A percentile compares a stretch with the other conserved stretches of the same genome.
Conservation (phyloP, 64 coral and sea anemone species). For the Stylophora pistillata region DNA sequence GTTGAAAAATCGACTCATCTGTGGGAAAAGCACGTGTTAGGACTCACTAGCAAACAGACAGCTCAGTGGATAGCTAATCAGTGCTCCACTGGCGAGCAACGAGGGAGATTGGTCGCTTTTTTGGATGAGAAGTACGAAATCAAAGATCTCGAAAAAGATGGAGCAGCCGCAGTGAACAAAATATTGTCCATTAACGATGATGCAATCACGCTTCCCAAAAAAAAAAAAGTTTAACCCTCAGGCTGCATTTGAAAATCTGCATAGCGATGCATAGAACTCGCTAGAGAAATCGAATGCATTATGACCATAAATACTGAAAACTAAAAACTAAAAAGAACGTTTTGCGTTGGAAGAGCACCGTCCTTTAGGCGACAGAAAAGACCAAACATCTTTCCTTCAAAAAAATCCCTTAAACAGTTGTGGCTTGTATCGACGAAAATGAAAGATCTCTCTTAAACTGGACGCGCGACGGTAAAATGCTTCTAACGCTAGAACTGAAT, state of each 20-base stretch:
- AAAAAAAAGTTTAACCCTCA: not conserved
- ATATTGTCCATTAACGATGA: constrained; percentile 77
- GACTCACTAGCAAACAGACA: constrained; percentile 74
- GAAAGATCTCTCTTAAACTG: too few relatives aligned
- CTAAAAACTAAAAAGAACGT: not conserved
- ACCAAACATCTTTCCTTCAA: too few relatives aligned
- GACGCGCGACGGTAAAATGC: too few relatives aligned
- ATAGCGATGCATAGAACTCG: not conserved
- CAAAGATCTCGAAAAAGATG: constrained; percentile 15
- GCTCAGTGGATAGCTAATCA: constrained; percentile 89
- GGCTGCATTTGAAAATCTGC: not conserved
- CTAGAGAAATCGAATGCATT: too few relatives aligned
- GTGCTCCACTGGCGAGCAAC: constrained; percentile 61
- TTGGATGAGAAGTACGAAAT: constrained; percentile 64
- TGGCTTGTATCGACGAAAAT: too few relatives aligned
- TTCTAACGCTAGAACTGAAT: too few relatives aligned
- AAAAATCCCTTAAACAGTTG: too few relatives aligned
- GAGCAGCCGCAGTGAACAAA: constrained; percentile 58
- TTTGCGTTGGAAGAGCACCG: too few relatives aligned
- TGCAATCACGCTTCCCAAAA: constrained; percentile 42
- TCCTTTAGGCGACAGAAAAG: too few relatives aligned
- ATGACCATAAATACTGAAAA: not conserved
- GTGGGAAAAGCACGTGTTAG: constrained; percentile 78
- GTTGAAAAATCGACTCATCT: constrained; percentile 25
- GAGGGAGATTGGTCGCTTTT: constrained; percentile 46